phyloP scores from a whole-genome alignment of 1,140 invertebrate genomes.

The Ceratitis capitata region DNA sequence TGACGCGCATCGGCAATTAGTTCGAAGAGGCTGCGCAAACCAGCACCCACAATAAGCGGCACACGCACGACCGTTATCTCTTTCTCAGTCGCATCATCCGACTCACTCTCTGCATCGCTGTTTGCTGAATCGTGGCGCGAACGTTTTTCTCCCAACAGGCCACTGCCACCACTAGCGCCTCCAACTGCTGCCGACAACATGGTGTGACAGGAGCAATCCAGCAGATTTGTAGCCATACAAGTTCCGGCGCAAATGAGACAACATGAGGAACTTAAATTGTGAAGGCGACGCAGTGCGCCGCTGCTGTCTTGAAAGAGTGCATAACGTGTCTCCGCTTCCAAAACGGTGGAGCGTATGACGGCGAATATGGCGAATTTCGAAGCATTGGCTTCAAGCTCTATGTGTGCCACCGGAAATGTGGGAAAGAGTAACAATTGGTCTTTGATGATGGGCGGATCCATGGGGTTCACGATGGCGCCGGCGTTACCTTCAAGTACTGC shows the following conservation, averaged over 20 bases:
- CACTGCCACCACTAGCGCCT: constrained; percentile 29
- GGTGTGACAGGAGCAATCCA: constrained; percentile 60
- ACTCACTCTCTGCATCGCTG: constrained; percentile 59
- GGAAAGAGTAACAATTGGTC: constrained; percentile 57
- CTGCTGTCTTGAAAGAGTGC: constrained; percentile 57
- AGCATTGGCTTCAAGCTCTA: constrained; percentile 63
- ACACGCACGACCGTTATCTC: constrained; percentile 57
- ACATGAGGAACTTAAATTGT: constrained; percentile 54
- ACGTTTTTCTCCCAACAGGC: constrained; percentile 45
- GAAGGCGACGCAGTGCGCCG: constrained; percentile 41
- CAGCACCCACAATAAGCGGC: constrained; percentile 87
- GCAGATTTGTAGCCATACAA: constrained; percentile 56
- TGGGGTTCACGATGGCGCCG: constrained; percentile 51
- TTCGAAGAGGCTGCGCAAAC: constrained; percentile 89
- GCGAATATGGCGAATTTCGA: constrained; percentile 65
- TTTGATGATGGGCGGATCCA: constrained; percentile 58
- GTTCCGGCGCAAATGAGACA: constrained; percentile 57
- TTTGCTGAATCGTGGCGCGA: constrained; percentile 54
- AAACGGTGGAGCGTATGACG: constrained; percentile 59
- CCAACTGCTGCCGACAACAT: constrained; percentile 31
- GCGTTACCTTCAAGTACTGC: constrained; percentile 41
- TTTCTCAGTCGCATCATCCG: constrained; percentile 57
- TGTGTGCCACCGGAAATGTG: constrained; percentile 57
- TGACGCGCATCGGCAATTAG: constrained; percentile 86
- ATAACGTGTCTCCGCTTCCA: constrained; percentile 62